Percentiles rank a stretch among this genome's conserved stretches.
These are phyloP conservation scores for Centropus unirufus DNA, from an alignment of 2,113 vertebrate genomes.

Conservation along the genomic window DNA sequence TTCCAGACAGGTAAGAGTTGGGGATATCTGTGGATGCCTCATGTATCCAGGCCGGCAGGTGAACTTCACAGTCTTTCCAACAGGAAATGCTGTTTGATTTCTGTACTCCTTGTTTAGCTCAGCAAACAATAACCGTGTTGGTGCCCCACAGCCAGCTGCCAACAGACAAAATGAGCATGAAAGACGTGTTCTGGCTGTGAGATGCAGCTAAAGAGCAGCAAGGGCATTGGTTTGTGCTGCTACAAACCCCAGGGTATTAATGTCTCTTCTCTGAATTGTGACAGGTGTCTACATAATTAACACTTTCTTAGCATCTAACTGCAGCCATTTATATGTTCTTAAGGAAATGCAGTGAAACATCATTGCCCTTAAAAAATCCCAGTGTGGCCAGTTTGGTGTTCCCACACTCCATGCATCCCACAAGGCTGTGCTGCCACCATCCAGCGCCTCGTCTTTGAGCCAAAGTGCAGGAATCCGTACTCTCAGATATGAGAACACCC, in stretches of 20 bases:
- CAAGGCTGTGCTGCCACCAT: neutral
- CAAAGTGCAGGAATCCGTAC: neutral
- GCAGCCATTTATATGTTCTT: neutral
- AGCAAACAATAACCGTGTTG: constrained; percentile 25
- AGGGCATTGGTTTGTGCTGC: neutral
- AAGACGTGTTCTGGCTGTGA: neutral
- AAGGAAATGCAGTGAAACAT: neutral
- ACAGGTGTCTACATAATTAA: neutral
- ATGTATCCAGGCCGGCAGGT: constrained; percentile 39
- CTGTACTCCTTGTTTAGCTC: neutral
- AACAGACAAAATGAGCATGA: neutral
- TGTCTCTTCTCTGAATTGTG: neutral
- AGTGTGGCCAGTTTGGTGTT: neutral
- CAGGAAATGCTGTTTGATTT: constrained; percentile 39
- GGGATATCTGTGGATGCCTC: neutral
- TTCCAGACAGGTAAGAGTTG: constrained; percentile 23
- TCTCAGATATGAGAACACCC: neutral
- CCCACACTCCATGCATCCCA: neutral
- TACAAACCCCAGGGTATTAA: too few species aligned
- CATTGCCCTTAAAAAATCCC: neutral
- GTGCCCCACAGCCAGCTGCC: constrained; percentile 46
- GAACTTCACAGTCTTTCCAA: constrained; percentile 45
- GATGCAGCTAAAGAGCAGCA: neutral
- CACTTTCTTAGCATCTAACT: neutral
- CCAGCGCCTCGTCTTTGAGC: accelerated